These are phyloP conservation scores for Benthochromis sp. DNA, from an alignment of 2,113 vertebrate species.

Conservation along the genomic window DNA sequence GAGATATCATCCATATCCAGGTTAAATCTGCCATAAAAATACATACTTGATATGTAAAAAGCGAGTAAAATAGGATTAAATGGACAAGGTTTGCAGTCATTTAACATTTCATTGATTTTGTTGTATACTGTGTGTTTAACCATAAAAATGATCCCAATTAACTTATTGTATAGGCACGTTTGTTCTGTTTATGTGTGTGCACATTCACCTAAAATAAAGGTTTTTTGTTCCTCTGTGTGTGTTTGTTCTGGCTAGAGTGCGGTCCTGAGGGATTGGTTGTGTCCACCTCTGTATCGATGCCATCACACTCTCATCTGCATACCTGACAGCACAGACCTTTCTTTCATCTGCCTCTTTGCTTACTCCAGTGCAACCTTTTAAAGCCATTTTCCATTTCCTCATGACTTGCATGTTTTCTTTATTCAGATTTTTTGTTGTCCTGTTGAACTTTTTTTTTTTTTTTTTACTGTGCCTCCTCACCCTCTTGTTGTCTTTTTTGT, in stretches of 20 bases:
- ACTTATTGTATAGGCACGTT: constrained; percentile 10
- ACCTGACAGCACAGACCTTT: constrained; percentile 47
- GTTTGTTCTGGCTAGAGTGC: not conserved
- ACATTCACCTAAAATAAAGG: not conserved
- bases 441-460: not conserved
- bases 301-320: constrained; percentile 55
- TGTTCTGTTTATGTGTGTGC: not conserved
- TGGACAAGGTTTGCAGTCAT: not conserved
- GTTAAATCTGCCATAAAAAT: not conserved
- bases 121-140: not conserved
- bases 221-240: constrained; percentile 9
- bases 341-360: not conserved
- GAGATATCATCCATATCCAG: not conserved
- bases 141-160: not conserved
- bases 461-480: not conserved
- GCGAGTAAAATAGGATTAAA: not conserved
- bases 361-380: not conserved
- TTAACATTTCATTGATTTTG: not conserved
- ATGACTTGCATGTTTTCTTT: not conserved
- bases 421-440: not conserved
- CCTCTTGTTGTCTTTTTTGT: not conserved
- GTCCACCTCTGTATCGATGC: constrained; percentile 57
- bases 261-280: constrained; percentile 42
- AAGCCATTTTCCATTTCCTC: not conserved
- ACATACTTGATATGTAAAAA: not conserved